Evolutionary conservation across 2,888 invertebrate genomes (phyloP).

Genomic region (Opisthograptis luteolata): DNA sequence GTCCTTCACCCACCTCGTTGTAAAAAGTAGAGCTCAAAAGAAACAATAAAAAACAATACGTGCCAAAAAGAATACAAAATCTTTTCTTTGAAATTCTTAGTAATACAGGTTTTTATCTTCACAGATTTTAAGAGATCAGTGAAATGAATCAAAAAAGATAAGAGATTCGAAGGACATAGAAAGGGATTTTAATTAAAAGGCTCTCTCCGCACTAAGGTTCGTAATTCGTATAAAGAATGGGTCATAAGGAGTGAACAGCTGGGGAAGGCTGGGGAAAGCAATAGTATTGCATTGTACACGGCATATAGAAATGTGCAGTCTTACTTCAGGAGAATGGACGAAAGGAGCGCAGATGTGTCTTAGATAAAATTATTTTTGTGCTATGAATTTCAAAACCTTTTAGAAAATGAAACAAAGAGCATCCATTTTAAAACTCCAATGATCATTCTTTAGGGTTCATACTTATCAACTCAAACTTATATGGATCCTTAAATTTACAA

Average conservation of each 20-base stretch:
- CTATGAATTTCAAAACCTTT: too few relatives aligned
- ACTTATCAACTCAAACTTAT: too few relatives aligned
- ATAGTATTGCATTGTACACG: conserved; percentile 8
- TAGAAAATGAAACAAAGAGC: too few relatives aligned
- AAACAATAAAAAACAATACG: too few relatives aligned
- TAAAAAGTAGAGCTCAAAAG: too few relatives aligned
- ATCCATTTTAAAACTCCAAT: too few relatives aligned
- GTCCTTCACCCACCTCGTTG: too few relatives aligned
- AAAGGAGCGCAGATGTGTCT: not conserved
- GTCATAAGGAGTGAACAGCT: conserved; percentile 10
- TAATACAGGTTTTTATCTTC: too few relatives aligned
- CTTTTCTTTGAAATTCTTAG: too few relatives aligned
- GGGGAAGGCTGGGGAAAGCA: not conserved
- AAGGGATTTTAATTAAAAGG: conserved; percentile 35
- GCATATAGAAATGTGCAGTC: conserved; percentile 9
- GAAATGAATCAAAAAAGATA: conserved; percentile 15
- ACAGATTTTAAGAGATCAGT: not conserved
- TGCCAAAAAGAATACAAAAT: too few relatives aligned
- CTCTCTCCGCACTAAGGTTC: conserved; percentile 14
- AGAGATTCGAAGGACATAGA: conserved; percentile 10
- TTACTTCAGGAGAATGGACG: not conserved
- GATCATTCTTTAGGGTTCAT: too few relatives aligned
- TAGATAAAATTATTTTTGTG: not conserved
- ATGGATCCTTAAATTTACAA: too few relatives aligned
- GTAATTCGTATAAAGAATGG: conserved; percentile 24